phyloP scores from a whole-genome alignment of 2,888 invertebrate species.

The Atrina japonica region DNA sequence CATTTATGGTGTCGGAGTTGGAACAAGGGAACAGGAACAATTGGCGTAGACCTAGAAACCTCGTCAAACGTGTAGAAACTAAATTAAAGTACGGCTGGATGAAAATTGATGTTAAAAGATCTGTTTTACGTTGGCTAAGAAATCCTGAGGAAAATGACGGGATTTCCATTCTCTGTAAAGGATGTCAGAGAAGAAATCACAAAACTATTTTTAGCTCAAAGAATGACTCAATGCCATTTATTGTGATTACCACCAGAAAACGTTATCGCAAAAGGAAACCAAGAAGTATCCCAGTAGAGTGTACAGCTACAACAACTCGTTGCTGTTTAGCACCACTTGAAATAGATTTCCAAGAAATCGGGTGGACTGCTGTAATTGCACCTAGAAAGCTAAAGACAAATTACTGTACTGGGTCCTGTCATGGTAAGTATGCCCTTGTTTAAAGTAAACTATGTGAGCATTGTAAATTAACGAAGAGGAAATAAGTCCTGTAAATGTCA shows the following conservation, averaged over 20 bases:
- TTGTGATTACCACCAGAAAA: conserved; percentile 53
- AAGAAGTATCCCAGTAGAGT: conserved; percentile 44
- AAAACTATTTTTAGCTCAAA: conserved; percentile 64
- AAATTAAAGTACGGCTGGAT: conserved; percentile 67
- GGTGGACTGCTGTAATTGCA: conserved; percentile 58
- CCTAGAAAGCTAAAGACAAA: conserved; percentile 59
- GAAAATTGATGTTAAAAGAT: conserved; percentile 63
- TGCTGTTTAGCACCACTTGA: conserved; percentile 61
- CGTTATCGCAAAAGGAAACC: conserved; percentile 29
- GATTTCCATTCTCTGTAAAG: conserved; percentile 65
- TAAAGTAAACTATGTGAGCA: no score
- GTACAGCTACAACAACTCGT: conserved; percentile 50
- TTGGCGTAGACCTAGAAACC: conserved; percentile 51
- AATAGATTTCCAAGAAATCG: conserved; percentile 62
- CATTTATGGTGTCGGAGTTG: conserved; percentile 64
- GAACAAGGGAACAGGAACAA: conserved; percentile 39
- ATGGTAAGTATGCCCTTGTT: conserved; percentile 53
- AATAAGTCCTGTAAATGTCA: no score
- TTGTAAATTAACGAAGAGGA: no score
- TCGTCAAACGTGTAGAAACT: conserved; percentile 62
- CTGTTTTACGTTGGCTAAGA: conserved; percentile 62
- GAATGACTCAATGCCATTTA: conserved; percentile 55
- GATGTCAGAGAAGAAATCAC: conserved; percentile 60
- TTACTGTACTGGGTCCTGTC: conserved; percentile 66
- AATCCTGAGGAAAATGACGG: conserved; percentile 61